A percentile compares a stretch with the other conserved stretches of the same genome.
Evolutionary conservation across 2,797 vertebrate species (phyloP).

Genomic region (Syngnathus acus): DNA sequence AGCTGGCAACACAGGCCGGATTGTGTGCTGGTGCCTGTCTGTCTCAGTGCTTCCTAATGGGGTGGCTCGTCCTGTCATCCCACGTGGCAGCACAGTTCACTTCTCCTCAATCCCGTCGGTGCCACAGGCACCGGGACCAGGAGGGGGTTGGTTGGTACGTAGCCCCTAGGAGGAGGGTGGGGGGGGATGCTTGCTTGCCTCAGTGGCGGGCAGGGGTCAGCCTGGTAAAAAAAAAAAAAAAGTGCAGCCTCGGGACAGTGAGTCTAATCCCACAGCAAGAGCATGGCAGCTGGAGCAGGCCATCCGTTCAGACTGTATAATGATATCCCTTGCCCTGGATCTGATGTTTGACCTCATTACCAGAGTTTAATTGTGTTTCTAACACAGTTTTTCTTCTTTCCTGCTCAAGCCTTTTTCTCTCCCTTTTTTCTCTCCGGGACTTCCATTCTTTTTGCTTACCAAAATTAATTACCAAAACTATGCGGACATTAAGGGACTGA

Average conservation of each 20-base stretch:
- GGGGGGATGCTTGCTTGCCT: slow-evolving; percentile 45
- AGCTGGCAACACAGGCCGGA: slow-evolving; percentile 63
- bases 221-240: slow-evolving; percentile 43
- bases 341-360: slow-evolving; percentile 99
- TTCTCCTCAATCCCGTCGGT: slow-evolving; percentile 60
- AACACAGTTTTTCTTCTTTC: slow-evolving; percentile 90
- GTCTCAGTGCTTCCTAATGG: slow-evolving; percentile 67
- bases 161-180: slow-evolving; percentile 44
- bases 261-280: slow-evolving; percentile 75
- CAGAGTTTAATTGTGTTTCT: slow-evolving; percentile 98
- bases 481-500: background rate
- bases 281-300: slow-evolving; percentile 79
- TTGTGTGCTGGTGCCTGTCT: slow-evolving; percentile 75
- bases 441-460: slow-evolving; percentile 44
- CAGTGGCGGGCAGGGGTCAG: slow-evolving; percentile 62
- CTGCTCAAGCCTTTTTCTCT: slow-evolving; percentile 77
- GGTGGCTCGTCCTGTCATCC: slow-evolving; percentile 67
- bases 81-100: slow-evolving; percentile 70
- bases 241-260: slow-evolving; percentile 66
- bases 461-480: slow-evolving; percentile 73
- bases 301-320: slow-evolving; percentile 83
- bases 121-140: slow-evolving; percentile 54
- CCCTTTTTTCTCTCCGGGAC: slow-evolving; percentile 71
- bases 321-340: slow-evolving; percentile 97
- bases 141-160: slow-evolving; percentile 9